A percentile compares a stretch with the other conserved stretches of the same genome.
These are phyloP conservation scores for Dryocosmus kuriphilus DNA, from an alignment of 2,888 invertebrate species.

Conservation along the genomic window DNA sequence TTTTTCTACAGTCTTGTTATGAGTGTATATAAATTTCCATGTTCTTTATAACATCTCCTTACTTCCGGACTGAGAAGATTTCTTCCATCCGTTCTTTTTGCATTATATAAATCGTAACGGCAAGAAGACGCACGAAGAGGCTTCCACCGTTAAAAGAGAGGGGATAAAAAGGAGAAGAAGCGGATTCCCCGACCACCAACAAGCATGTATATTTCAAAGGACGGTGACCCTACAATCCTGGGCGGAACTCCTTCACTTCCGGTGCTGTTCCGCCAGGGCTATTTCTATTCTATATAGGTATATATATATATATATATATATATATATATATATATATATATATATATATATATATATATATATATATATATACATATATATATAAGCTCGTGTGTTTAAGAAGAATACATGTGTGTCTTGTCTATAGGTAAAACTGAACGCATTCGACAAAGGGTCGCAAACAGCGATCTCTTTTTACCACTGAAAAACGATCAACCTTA, in stretches of 20 bases:
- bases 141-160: conserved; percentile 62
- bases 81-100: conserved; percentile 37
- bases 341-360: no score
- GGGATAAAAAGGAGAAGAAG: conserved; percentile 52
- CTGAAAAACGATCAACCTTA: conserved; percentile 4
- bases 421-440: background rate
- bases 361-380: no score
- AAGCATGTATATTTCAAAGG: conserved; percentile 64
- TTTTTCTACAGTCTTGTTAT: conserved; percentile 13
- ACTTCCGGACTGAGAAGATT: conserved; percentile 27
- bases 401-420: conserved; percentile 4
- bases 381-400: conserved; percentile 35
- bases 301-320: no score
- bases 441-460: background rate
- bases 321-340: no score
- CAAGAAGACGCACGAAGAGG: conserved; percentile 39
- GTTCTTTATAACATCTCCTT: conserved; percentile 22
- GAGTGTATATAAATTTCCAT: conserved; percentile 13
- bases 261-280: conserved; percentile 73
- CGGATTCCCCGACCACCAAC: conserved; percentile 56
- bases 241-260: conserved; percentile 75
- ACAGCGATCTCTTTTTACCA: background rate
- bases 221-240: conserved; percentile 73
- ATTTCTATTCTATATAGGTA: conserved; percentile 68
- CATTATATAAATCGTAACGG: conserved; percentile 39